Evolutionary conservation across 30 jellyfish, hydroid and myxozoan genomes (phyloP).

Genomic region (Turritopsis rubra): DNA sequence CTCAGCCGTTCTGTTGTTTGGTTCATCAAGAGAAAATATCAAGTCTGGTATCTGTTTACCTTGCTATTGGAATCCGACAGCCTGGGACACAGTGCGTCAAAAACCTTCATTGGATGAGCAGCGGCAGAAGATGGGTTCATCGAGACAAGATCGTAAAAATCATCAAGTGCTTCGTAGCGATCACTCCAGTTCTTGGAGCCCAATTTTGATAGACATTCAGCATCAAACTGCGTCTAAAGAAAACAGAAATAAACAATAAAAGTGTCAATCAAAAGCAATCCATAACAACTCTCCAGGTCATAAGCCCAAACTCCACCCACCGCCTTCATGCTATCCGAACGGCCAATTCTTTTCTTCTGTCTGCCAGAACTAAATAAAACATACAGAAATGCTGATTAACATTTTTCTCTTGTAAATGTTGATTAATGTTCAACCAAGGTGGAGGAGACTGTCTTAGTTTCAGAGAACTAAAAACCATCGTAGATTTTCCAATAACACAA

Average conservation of each 20-base stretch:
- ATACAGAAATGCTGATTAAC: too few relatives aligned
- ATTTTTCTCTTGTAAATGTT: too few relatives aligned
- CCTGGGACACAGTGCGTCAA: constrained; percentile 75
- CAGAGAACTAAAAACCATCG: too few relatives aligned
- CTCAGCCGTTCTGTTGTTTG: not conserved
- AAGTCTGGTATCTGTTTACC: constrained; percentile 26
- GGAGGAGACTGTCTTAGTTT: too few relatives aligned
- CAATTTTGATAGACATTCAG: constrained; percentile 43
- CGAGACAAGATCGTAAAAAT: constrained; percentile 60
- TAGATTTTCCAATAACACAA: too few relatives aligned
- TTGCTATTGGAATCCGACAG: constrained; percentile 88
- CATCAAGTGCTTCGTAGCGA: constrained; percentile 76
- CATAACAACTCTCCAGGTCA: not conserved
- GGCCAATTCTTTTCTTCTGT: not conserved
- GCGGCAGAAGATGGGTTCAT: constrained; percentile 73
- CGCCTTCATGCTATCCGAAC: not conserved
- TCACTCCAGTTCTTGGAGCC: constrained; percentile 87
- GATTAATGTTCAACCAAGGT: not conserved
- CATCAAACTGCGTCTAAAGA: constrained; percentile 37
- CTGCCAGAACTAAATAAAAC: not conserved
- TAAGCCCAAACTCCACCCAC: not conserved
- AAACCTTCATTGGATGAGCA: constrained; percentile 61
- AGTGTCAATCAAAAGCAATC: not conserved
- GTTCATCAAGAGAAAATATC: not conserved
- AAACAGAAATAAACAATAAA: too few relatives aligned